Conservation (phyloP, 2,113 vertebrate species). For the Eretmodus cyanostictus region DNA sequence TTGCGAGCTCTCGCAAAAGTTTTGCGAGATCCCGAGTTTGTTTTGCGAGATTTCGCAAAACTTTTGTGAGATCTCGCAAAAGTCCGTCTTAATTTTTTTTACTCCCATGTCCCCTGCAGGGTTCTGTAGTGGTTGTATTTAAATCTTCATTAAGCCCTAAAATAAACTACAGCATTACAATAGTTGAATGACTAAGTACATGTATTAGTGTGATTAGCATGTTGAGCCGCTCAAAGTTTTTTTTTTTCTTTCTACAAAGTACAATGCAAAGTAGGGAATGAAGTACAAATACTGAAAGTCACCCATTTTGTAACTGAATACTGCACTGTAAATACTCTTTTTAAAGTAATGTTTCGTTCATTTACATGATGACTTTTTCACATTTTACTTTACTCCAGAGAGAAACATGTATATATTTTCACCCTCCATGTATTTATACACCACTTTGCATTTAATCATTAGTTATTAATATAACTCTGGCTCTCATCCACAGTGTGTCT, state of each 20-base stretch:
- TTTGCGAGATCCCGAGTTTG: too few relatives aligned
- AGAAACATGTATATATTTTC: neutral
- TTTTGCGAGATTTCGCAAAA: too few relatives aligned
- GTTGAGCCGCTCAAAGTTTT: neutral
- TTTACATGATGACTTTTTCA: neutral
- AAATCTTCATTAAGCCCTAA: neutral
- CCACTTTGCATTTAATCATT: neutral
- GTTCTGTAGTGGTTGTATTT: neutral
- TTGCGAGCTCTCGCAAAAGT: too few relatives aligned
- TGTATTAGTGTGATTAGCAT: neutral
- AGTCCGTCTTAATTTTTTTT: too few relatives aligned
- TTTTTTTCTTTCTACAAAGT: neutral
- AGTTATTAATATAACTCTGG: neutral
- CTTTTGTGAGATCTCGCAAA: too few relatives aligned
- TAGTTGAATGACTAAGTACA: neutral
- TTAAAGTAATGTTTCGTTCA: neutral
- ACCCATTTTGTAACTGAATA: neutral
- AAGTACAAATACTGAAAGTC: neutral
- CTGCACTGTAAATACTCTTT: neutral
- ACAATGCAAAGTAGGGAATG: neutral
- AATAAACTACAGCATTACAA: neutral
- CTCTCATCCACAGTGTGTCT: neutral
- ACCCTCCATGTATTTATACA: neutral
- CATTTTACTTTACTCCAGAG: neutral
- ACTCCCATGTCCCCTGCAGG: too few relatives aligned